These are phyloP conservation scores for Onthophagus sagittarius DNA, from an alignment of 2,888 invertebrate genomes.

Conservation along the genomic window DNA sequence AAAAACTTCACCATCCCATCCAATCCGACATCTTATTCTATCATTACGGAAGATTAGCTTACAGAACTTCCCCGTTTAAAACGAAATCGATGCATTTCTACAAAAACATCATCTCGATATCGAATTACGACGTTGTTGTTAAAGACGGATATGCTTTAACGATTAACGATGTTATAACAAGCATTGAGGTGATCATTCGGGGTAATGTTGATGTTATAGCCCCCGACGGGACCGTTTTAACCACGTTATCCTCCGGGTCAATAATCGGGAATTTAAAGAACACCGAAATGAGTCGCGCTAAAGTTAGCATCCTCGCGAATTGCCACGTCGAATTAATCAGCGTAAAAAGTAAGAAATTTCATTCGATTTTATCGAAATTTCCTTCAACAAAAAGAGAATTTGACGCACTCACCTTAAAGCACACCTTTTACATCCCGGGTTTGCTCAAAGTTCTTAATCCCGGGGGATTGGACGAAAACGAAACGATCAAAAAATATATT, in stretches of 20 bases:
- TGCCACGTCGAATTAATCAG: constrained; percentile 23
- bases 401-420: background rate
- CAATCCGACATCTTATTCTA: constrained; percentile 27
- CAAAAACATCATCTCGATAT: constrained; percentile 19
- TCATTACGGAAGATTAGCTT: constrained; percentile 21
- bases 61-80: constrained; percentile 15
- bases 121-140: constrained; percentile 14
- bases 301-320: constrained; percentile 17
- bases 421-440: constrained; percentile 15
- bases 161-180: constrained; percentile 24
- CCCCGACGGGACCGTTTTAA: constrained; percentile 22
- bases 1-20: constrained; percentile 16
- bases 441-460: background rate
- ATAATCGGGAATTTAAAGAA: constrained; percentile 28
- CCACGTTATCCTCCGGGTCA: constrained; percentile 22
- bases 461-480: background rate
- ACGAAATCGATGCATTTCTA: constrained; percentile 22
- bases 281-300: constrained; percentile 14
- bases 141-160: constrained; percentile 18
- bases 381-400: constrained; percentile 13
- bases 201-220: constrained; percentile 24
- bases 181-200: constrained; percentile 17
- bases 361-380: constrained; percentile 11
- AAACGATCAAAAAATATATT: background rate
- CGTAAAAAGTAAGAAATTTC: constrained; percentile 12